Evolutionary conservation across 2,797 vertebrate species (phyloP).

Genomic region (Parambassis ranga): DNA sequence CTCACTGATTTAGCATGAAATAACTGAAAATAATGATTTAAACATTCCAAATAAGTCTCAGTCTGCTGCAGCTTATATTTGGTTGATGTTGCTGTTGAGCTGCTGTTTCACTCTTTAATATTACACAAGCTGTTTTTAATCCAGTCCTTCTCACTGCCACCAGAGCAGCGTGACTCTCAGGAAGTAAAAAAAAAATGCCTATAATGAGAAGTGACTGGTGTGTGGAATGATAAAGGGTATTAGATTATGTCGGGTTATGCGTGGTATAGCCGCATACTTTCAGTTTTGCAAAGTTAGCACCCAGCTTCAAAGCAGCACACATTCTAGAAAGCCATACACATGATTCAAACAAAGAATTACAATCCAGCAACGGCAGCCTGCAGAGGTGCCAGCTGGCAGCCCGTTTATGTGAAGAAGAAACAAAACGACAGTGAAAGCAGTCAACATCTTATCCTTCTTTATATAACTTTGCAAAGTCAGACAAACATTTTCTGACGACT

Average conservation of each 20-base stretch:
- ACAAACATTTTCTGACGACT: constrained; percentile 18
- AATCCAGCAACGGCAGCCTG: constrained; percentile 34
- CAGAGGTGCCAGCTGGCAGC: constrained; percentile 28
- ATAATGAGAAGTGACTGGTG: constrained; percentile 35
- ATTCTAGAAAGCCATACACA: constrained; percentile 32
- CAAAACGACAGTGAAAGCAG: constrained; percentile 27
- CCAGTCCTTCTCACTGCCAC: constrained; percentile 5
- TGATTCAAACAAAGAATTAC: constrained; percentile 42
- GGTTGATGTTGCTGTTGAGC: constrained; percentile 19
- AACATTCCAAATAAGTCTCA: constrained; percentile 4
- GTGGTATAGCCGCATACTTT: constrained; percentile 14
- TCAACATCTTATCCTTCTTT: constrained; percentile 24
- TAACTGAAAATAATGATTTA: neutral
- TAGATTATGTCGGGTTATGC: constrained; percentile 22
- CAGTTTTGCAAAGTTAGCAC: constrained; percentile 50
- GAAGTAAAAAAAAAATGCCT: constrained; percentile 10
- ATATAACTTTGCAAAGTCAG: constrained; percentile 12
- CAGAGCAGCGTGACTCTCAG: constrained; percentile 25
- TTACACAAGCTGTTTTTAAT: constrained; percentile 31
- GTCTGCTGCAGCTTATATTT: constrained; percentile 2
- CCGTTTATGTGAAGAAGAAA: constrained; percentile 42
- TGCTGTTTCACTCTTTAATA: constrained; percentile 21
- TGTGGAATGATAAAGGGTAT: constrained; percentile 32
- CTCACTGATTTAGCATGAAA: neutral
- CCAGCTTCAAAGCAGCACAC: constrained; percentile 30